A percentile compares a stretch with the other conserved stretches of the same genome.
These are phyloP conservation scores for Cladorhizidae sp. DNA, from an alignment of 37 sponge, comb jelly and placozoan genomes.

Conservation along the genomic window DNA sequence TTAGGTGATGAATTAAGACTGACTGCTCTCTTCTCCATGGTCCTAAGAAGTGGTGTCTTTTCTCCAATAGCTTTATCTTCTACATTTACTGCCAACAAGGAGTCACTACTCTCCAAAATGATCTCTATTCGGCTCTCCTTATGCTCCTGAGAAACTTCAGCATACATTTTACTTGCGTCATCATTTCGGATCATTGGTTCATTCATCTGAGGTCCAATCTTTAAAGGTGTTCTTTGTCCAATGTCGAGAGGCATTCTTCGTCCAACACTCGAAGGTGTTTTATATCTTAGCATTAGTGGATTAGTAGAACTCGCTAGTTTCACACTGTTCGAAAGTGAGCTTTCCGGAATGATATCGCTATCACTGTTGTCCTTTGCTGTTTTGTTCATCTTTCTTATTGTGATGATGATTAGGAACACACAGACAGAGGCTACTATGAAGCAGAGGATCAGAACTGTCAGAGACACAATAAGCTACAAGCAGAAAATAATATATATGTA, in stretches of 20 bases:
- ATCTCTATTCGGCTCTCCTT: too few species aligned
- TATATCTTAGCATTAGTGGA: too few species aligned
- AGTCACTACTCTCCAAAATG: too few species aligned
- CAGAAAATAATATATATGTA: constrained; percentile 1
- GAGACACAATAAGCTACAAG: constrained; percentile 20
- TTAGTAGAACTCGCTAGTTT: not conserved
- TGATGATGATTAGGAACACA: constrained; percentile 11
- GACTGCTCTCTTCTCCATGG: not conserved
- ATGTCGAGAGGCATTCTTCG: not conserved
- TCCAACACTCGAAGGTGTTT: not conserved
- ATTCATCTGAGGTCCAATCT: too few species aligned
- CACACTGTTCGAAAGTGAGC: not conserved
- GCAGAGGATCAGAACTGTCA: constrained; percentile 12
- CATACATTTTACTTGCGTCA: too few species aligned
- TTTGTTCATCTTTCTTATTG: not conserved
- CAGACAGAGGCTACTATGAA: constrained; percentile 6
- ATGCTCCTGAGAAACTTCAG: too few species aligned
- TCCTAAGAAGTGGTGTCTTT: not conserved
- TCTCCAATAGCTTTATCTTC: too few species aligned
- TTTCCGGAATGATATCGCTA: not conserved
- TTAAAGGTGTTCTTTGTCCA: too few species aligned
- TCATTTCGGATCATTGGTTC: too few species aligned
- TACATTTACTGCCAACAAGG: too few species aligned
- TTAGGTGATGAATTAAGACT: not conserved
- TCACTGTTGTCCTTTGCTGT: not conserved